Percentiles rank a stretch among this genome's conserved stretches.
Conservation (phyloP, 2,113 vertebrate species). For the Casuarius casuarius region DNA sequence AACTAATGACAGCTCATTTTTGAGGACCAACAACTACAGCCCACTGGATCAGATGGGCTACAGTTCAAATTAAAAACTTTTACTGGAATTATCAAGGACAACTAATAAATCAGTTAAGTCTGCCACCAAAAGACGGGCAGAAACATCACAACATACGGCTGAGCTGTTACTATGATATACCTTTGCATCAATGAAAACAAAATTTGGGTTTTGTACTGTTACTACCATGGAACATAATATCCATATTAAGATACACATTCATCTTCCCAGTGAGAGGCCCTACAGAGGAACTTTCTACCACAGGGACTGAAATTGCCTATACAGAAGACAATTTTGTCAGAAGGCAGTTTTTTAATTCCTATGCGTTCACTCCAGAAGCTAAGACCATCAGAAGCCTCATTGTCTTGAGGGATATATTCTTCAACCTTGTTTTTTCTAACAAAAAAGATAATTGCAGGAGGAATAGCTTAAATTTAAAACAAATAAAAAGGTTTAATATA, state of each 20-base stretch:
- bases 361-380: background rate
- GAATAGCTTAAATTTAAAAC: background rate
- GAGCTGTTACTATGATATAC: background rate
- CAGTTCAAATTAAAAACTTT: background rate
- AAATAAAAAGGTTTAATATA: background rate
- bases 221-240: background rate
- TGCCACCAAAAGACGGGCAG: background rate
- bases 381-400: background rate
- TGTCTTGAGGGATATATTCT: background rate
- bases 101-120: background rate
- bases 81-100: background rate
- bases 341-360: background rate
- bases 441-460: background rate
- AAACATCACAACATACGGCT: background rate
- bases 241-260: background rate
- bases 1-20: background rate
- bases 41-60: background rate
- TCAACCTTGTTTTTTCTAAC: background rate
- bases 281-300: background rate
- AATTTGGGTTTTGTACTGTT: background rate
- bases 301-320: background rate
- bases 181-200: background rate
- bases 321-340: background rate
- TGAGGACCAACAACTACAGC: background rate
- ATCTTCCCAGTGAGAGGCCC: background rate